phyloP scores from a whole-genome alignment of 2,888 invertebrate genomes.

The Acleris sparsana region DNA sequence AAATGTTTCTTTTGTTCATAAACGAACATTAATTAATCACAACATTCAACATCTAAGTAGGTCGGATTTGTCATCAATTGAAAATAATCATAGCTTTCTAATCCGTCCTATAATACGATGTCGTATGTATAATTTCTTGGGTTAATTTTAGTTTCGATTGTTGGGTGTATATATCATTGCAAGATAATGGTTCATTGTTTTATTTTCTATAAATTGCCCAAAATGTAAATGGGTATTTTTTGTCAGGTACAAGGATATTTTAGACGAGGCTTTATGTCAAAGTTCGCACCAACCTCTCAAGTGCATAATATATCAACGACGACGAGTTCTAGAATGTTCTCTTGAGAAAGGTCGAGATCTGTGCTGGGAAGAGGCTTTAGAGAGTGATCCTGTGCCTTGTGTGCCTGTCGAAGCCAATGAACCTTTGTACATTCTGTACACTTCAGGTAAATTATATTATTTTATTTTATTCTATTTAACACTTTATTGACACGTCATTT shows the following conservation, averaged over 20 bases:
- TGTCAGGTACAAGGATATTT: conserved; percentile 88
- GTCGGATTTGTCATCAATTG: too few species aligned
- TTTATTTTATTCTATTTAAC: background rate
- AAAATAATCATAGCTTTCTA: too few species aligned
- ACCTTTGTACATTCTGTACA: conserved; percentile 95
- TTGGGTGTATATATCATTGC: too few species aligned
- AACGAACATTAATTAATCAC: too few species aligned
- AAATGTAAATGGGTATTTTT: background rate
- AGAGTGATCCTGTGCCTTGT: conserved; percentile 88
- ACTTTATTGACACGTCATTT: too few species aligned
- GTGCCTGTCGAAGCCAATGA: conserved; percentile 94
- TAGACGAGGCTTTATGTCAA: conserved; percentile 91
- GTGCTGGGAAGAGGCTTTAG: conserved; percentile 90
- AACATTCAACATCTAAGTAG: too few species aligned
- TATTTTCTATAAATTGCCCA: background rate
- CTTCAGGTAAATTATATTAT: conserved; percentile 85
- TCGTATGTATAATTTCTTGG: too few species aligned
- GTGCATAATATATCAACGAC: conserved; percentile 93
- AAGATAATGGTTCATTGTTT: background rate
- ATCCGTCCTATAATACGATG: too few species aligned
- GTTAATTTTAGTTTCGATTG: too few species aligned
- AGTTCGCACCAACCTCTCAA: conserved; percentile 88
- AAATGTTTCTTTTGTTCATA: too few species aligned
- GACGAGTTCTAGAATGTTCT: conserved; percentile 85
- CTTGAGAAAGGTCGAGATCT: conserved; percentile 87